Conservation (phyloP, 2,888 invertebrate genomes). For the Euzophera pinguis region DNA sequence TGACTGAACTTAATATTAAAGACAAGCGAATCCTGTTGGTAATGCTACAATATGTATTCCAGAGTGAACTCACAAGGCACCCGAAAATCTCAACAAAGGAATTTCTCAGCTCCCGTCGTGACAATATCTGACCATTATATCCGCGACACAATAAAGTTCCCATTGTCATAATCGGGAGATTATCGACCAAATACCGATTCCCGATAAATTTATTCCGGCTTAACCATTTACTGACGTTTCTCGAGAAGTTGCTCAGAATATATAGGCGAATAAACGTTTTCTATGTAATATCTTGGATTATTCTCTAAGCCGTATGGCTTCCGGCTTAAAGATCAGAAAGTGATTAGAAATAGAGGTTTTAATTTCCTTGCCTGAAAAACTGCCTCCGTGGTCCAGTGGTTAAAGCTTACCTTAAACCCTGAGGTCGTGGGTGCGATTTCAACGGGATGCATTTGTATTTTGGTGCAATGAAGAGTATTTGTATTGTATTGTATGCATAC, state of each 20-base stretch:
- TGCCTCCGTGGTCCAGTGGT: too few relatives aligned
- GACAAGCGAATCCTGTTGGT: slow-evolving; percentile 26
- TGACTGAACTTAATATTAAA: slow-evolving; percentile 16
- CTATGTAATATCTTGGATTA: too few relatives aligned
- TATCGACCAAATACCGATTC: slow-evolving; percentile 35
- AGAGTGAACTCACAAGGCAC: slow-evolving; percentile 23
- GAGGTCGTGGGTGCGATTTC: too few relatives aligned
- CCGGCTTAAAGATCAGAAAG: too few relatives aligned
- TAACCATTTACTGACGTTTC: background rate
- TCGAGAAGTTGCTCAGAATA: background rate
- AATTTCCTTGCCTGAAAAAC: too few relatives aligned
- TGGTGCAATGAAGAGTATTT: too few relatives aligned
- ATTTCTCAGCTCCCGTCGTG: slow-evolving; percentile 31
- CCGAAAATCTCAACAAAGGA: slow-evolving; percentile 27
- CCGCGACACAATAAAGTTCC: slow-evolving; percentile 38
- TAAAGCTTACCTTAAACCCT: too few relatives aligned
- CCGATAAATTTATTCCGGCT: slow-evolving; percentile 12
- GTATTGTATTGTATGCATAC: too few relatives aligned
- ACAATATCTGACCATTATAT: slow-evolving; percentile 42
- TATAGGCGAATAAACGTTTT: background rate
- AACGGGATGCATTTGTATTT: too few relatives aligned
- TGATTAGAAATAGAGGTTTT: too few relatives aligned
- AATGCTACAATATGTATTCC: slow-evolving; percentile 35
- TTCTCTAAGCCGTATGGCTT: too few relatives aligned
- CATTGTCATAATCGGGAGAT: slow-evolving; percentile 44